A percentile compares a stretch with the other conserved stretches of the same genome.
Evolutionary conservation across 2,797 vertebrate species (phyloP).

Genomic region (Gobio occitaniae): DNA sequence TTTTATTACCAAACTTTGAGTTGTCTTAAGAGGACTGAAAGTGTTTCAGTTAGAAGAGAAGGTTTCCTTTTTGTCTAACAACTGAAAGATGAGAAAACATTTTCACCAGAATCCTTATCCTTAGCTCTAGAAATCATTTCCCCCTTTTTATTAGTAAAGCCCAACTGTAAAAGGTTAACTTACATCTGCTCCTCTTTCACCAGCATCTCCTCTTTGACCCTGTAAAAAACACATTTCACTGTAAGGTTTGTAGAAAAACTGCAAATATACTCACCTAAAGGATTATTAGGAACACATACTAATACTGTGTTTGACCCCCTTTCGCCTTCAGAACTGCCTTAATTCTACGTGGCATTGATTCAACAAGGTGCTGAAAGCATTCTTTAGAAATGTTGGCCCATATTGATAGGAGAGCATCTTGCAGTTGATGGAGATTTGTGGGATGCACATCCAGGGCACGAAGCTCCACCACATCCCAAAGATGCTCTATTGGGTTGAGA

Average conservation of each 20-base stretch:
- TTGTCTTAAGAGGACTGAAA: neutral
- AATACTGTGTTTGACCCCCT: too few species aligned
- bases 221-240: conserved; percentile 65
- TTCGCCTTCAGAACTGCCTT: too few species aligned
- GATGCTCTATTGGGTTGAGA: too few species aligned
- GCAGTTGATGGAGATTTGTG: too few species aligned
- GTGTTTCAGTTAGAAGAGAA: neutral
- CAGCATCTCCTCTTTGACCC: conserved; percentile 89
- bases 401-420: too few species aligned
- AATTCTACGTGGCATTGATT: too few species aligned
- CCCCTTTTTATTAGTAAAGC: neutral
- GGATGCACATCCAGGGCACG: too few species aligned
- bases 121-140: neutral
- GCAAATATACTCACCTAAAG: neutral
- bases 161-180: conserved; percentile 26
- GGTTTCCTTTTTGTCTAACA: neutral
- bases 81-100: neutral
- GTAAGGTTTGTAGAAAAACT: neutral
- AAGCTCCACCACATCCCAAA: too few species aligned
- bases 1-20: neutral
- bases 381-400: too few species aligned
- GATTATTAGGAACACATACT: too few species aligned
- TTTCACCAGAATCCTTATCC: neutral
- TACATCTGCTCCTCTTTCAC: conserved; percentile 89
- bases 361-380: too few species aligned